Percentiles rank a stretch among this genome's conserved stretches.
phyloP scores from a whole-genome alignment of 2,113 vertebrate species.

The Paraplagusia blochii region DNA sequence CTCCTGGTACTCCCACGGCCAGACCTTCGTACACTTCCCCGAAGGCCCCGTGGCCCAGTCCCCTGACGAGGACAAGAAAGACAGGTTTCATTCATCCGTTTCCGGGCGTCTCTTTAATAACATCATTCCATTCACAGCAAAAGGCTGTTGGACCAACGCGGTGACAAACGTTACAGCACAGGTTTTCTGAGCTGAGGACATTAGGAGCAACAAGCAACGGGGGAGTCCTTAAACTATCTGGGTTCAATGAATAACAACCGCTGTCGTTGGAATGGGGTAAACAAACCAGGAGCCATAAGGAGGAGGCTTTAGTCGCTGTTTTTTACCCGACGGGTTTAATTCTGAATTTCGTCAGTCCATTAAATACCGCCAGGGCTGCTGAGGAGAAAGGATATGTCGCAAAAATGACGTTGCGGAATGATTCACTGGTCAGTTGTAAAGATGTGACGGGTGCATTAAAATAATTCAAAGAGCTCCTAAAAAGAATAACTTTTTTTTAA shows the following conservation, averaged over 20 bases:
- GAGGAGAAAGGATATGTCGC: conserved; percentile 6
- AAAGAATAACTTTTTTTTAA: conserved; percentile 7
- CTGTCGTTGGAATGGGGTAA: not conserved
- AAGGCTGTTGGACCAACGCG: not conserved
- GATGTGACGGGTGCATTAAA: conserved; percentile 30
- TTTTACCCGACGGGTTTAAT: not conserved
- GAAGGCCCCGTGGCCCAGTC: conserved; percentile 95
- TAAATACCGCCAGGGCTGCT: not conserved
- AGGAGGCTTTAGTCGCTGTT: not conserved
- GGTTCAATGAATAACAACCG: not conserved
- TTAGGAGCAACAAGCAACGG: not conserved
- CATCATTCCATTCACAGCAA: not conserved
- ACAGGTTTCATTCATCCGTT: conserved; percentile 9
- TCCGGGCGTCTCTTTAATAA: not conserved
- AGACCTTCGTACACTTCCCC: conserved; percentile 98
- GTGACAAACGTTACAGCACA: not conserved
- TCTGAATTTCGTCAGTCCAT: not conserved
- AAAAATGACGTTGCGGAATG: conserved; percentile 25
- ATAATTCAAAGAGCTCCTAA: conserved; percentile 14
- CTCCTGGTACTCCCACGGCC: conserved; percentile 87
- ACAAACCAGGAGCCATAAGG: not conserved
- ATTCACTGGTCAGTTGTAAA: conserved; percentile 34
- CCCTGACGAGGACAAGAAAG: conserved; percentile 73
- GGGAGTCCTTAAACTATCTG: not conserved
- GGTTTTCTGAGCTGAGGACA: not conserved